phyloP scores from a whole-genome alignment of 1,140 invertebrate genomes.

The Lucilia cuprina region DNA sequence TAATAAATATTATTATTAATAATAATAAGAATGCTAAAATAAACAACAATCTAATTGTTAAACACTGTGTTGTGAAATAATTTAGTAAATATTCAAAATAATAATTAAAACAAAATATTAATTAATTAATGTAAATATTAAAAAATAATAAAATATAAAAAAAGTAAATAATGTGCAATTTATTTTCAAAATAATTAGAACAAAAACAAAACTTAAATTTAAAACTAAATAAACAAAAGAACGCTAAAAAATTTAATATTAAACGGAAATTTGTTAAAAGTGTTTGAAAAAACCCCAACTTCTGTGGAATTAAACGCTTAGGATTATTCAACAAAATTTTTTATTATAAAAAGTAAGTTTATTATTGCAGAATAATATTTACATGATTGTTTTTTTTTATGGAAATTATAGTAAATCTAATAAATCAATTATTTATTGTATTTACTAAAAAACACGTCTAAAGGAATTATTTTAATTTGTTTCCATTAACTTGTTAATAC shows the following conservation, averaged over 20 bases:
- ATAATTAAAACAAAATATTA: neutral
- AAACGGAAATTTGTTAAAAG: constrained; percentile 22
- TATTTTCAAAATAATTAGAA: constrained; percentile 36
- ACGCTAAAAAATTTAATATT: neutral
- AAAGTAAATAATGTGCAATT: constrained; percentile 32
- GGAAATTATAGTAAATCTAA: too few species aligned
- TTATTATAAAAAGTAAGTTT: too few species aligned
- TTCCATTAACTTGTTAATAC: too few species aligned
- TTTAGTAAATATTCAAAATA: constrained; percentile 30
- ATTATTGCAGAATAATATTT: too few species aligned
- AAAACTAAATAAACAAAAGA: constrained; percentile 2
- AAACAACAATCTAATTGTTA: constrained; percentile 6
- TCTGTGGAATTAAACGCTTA: neutral
- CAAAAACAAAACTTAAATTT: neutral
- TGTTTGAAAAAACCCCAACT: neutral
- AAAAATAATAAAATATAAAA: constrained; percentile 18
- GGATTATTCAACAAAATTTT: neutral
- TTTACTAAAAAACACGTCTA: too few species aligned
- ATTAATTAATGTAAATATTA: neutral
- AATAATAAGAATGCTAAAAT: neutral
- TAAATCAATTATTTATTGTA: too few species aligned
- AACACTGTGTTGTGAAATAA: constrained; percentile 31
- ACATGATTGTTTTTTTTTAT: too few species aligned
- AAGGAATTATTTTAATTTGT: too few species aligned
- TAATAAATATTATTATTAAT: neutral